phyloP scores from a whole-genome alignment of 2,113 vertebrate species.

The Conger conger region DNA sequence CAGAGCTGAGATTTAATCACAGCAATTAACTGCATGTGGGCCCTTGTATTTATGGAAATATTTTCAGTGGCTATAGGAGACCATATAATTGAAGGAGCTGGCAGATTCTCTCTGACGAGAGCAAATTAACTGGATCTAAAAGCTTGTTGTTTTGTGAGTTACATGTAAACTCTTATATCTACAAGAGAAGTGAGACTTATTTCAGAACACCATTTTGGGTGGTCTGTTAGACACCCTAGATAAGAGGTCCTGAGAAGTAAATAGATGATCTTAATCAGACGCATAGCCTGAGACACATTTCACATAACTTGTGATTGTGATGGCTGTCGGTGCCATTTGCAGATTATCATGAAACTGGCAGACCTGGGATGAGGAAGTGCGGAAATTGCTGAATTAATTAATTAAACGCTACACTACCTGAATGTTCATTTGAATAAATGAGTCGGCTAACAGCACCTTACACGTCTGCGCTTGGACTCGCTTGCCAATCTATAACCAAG shows the following conservation, averaged over 20 bases:
- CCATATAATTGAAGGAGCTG: too few species aligned
- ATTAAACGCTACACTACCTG: neutral
- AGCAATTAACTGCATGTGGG: too few species aligned
- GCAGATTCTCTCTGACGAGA: too few species aligned
- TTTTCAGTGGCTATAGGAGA: too few species aligned
- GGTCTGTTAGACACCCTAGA: neutral
- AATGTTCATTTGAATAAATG: neutral
- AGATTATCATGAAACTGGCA: slow-evolving; percentile 2
- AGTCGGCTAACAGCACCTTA: neutral
- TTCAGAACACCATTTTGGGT: too few species aligned
- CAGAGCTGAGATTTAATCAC: too few species aligned
- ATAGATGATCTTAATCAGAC: neutral
- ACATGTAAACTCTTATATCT: too few species aligned
- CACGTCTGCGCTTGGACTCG: neutral
- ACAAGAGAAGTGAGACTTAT: too few species aligned
- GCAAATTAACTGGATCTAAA: too few species aligned
- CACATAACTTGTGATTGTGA: neutral
- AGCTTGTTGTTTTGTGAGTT: too few species aligned
- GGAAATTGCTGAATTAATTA: neutral
- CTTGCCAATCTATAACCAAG: neutral
- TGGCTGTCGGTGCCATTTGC: neutral
- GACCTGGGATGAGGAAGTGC: neutral
- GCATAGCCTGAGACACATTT: neutral
- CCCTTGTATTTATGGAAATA: too few species aligned
- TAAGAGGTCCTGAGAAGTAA: neutral